phyloP scores from a whole-genome alignment of 2,888 invertebrate species.

The Cancer borealis region DNA sequence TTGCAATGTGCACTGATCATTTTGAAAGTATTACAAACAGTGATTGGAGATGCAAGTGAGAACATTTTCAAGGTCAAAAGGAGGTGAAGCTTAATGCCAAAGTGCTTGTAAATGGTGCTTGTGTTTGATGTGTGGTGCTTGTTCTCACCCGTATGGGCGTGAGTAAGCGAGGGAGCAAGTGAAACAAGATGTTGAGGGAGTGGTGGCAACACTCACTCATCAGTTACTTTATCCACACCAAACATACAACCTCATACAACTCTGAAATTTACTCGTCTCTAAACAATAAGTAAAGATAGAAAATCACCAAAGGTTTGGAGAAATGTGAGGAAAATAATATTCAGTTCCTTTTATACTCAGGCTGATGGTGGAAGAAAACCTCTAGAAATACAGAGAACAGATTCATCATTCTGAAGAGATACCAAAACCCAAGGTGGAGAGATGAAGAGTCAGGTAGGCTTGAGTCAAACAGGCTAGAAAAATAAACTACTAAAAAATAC shows the following conservation, averaged over 20 bases:
- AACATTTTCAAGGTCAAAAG: not conserved
- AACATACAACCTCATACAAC: conserved; percentile 12
- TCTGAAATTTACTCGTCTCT: not conserved
- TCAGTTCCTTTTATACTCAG: conserved; percentile 40
- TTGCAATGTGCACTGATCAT: not conserved
- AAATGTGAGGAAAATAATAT: not conserved
- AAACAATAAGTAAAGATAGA: not conserved
- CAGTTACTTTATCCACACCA: conserved; percentile 21
- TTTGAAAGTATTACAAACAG: not conserved
- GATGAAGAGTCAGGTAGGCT: not conserved
- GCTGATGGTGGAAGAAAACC: not conserved
- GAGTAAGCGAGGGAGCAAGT: not conserved
- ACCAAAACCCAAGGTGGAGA: not conserved
- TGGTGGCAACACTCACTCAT: not conserved
- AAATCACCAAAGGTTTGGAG: not conserved
- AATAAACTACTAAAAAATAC: conserved; percentile 10
- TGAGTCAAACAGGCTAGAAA: conserved; percentile 14
- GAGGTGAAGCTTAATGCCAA: not conserved
- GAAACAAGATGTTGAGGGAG: not conserved
- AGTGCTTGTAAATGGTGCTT: conserved; percentile 28
- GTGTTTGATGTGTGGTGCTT: not conserved
- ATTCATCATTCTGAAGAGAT: not conserved
- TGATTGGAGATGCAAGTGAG: not conserved
- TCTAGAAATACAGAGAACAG: not conserved
- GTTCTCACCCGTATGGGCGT: not conserved